A percentile compares a stretch with the other conserved stretches of the same genome.
These are phyloP conservation scores for Gastracanthus pulcherrimus DNA, from an alignment of 2,888 invertebrate genomes.

Conservation along the genomic window DNA sequence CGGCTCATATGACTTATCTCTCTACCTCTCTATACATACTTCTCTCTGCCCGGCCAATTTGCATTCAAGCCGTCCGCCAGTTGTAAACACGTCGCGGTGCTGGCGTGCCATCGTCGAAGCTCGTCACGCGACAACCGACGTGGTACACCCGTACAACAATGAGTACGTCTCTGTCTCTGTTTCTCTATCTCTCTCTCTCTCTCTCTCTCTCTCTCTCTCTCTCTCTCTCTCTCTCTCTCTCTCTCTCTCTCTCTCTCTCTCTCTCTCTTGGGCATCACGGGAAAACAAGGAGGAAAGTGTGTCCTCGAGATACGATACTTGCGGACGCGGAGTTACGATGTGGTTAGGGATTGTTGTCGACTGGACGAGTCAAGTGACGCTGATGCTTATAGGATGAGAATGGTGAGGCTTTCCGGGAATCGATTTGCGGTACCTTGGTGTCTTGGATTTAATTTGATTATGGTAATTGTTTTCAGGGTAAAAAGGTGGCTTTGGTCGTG, in stretches of 20 bases:
- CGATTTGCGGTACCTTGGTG: neutral
- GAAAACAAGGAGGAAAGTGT: neutral
- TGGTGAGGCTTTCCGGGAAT: neutral
- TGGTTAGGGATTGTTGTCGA: too few relatives aligned
- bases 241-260: too few relatives aligned
- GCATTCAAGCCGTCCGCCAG: slow-evolving; percentile 30
- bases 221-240: too few relatives aligned
- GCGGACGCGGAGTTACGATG: neutral
- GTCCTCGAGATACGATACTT: neutral
- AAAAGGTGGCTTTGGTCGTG: neutral
- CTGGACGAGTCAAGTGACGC: neutral
- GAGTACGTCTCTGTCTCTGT: neutral
- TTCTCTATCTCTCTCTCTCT: too few relatives aligned
- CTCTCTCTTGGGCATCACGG: neutral
- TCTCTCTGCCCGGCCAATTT: slow-evolving; percentile 5
- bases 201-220: too few relatives aligned
- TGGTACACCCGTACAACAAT: neutral
- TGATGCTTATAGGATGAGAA: neutral
- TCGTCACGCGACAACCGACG: slow-evolving; percentile 33
- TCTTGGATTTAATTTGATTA: too few relatives aligned
- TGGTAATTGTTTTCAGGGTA: neutral
- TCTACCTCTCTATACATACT: neutral
- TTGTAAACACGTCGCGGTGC: slow-evolving; percentile 29
- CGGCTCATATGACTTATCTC: neutral
- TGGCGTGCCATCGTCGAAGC: slow-evolving; percentile 29